Evolutionary conservation across 2,113 vertebrate genomes (phyloP).

Genomic region (Sorex fumeus): DNA sequence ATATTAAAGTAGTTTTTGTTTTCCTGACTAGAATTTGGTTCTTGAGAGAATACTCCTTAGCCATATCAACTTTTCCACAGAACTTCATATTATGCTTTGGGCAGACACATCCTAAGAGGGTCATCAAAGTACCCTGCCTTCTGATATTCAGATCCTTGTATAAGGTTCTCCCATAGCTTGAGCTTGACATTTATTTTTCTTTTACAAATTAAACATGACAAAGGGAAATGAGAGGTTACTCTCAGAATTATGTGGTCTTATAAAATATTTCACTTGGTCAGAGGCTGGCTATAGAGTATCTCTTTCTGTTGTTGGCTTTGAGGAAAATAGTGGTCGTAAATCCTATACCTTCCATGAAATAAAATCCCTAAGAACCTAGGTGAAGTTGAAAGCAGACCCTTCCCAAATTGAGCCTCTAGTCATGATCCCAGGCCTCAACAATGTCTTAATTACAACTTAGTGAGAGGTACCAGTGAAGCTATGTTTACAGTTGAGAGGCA

Average conservation of each 20-base stretch:
- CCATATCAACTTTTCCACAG: neutral
- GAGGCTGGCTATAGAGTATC: neutral
- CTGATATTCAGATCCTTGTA: neutral
- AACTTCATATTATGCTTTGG: neutral
- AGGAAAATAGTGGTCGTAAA: neutral
- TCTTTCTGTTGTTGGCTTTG: conserved; percentile 7
- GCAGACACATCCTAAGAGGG: neutral
- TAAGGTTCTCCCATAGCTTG: neutral
- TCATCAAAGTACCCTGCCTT: neutral
- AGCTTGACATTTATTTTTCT: too few species aligned
- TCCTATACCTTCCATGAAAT: neutral
- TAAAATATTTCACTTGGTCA: neutral
- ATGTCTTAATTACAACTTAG: neutral
- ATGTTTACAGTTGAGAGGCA: too few species aligned
- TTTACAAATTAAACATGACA: too few species aligned
- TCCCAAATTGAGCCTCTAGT: neutral
- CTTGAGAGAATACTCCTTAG: neutral
- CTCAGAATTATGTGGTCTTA: neutral
- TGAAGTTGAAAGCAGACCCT: neutral
- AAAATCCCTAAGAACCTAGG: neutral
- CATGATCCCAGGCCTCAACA: neutral
- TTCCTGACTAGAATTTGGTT: conserved; percentile 13
- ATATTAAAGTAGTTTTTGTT: conserved; percentile 38
- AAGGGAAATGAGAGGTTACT: too few species aligned
- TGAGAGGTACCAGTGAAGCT: neutral